phyloP scores from a whole-genome alignment of 2,888 invertebrate genomes.

The Ariolimax columbianus region DNA sequence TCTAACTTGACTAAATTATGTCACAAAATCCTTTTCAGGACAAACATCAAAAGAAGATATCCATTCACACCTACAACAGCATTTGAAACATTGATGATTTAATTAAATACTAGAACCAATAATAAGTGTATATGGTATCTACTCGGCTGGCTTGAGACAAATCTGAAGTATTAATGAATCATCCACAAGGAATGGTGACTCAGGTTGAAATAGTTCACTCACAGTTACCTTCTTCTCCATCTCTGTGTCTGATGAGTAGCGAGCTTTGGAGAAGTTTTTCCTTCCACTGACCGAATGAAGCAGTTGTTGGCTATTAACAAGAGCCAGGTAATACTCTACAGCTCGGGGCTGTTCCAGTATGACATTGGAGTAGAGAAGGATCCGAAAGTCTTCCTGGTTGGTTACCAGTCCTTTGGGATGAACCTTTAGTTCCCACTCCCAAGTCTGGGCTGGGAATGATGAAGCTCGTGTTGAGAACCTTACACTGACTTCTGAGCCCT shows the following conservation, averaged over 20 bases:
- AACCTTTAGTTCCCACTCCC: slow-evolving; percentile 80
- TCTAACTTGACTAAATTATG: no score
- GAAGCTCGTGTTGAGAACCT: slow-evolving; percentile 78
- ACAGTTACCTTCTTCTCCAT: slow-evolving; percentile 78
- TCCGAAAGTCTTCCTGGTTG: slow-evolving; percentile 73
- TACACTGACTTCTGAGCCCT: slow-evolving; percentile 74
- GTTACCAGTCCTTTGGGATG: slow-evolving; percentile 75
- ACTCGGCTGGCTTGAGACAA: slow-evolving; percentile 72
- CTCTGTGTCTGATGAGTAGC: slow-evolving; percentile 78
- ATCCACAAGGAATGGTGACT: slow-evolving; percentile 70
- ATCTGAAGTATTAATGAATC: slow-evolving; percentile 73
- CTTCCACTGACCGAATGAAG: slow-evolving; percentile 76
- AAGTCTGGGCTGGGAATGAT: slow-evolving; percentile 77
- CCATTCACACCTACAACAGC: no score
- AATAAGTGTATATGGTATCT: no score
- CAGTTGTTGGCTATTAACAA: slow-evolving; percentile 78
- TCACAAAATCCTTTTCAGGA: no score
- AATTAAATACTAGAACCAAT: no score
- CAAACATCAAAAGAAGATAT: no score
- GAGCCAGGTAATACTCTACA: slow-evolving; percentile 75
- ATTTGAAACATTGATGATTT: no score
- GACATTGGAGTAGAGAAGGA: slow-evolving; percentile 74
- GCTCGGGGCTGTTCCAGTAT: slow-evolving; percentile 77
- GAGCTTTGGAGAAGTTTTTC: slow-evolving; percentile 79
- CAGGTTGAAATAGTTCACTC: slow-evolving; percentile 66